Percentiles rank a stretch among this genome's conserved stretches.
Conservation (phyloP, 1,140 invertebrate species). For the Aphis gossypii region DNA sequence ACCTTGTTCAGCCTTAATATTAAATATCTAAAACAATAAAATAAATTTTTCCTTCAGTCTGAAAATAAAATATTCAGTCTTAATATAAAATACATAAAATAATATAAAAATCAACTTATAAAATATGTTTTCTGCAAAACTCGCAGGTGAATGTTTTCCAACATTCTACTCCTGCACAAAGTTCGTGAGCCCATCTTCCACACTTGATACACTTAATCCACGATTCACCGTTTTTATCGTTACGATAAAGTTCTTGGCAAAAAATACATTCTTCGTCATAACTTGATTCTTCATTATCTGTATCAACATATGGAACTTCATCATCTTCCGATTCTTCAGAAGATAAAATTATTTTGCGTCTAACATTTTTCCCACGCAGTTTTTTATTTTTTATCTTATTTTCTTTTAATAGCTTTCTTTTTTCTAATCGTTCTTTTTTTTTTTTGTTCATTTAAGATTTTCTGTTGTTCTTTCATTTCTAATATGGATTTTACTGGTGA, state of each 20-base stretch:
- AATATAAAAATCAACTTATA: no score
- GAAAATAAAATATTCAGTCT: no score
- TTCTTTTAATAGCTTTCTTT: not conserved
- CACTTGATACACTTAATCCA: not conserved
- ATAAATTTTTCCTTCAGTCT: no score
- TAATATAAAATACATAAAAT: no score
- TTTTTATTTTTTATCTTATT: not conserved
- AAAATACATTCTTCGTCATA: not conserved
- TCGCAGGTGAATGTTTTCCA: not conserved
- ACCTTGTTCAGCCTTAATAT: no score
- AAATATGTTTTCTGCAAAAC: no score
- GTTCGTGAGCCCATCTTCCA: not conserved
- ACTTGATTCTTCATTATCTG: not conserved
- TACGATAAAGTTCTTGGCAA: not conserved
- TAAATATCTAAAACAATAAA: no score
- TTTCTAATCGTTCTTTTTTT: not conserved
- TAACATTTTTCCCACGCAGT: not conserved
- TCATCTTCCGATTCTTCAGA: no score
- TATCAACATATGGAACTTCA: not conserved
- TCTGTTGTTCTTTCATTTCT: not conserved
- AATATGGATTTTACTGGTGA: slow-evolving; percentile 1
- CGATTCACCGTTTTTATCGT: not conserved
- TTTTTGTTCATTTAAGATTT: not conserved
- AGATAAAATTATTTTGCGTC: not conserved
- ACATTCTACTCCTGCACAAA: not conserved